Evolutionary conservation across 2,888 invertebrate genomes (phyloP), one percentile per base, ranked within the genome.

Genomic region (Mythimna loreyi): DNA sequence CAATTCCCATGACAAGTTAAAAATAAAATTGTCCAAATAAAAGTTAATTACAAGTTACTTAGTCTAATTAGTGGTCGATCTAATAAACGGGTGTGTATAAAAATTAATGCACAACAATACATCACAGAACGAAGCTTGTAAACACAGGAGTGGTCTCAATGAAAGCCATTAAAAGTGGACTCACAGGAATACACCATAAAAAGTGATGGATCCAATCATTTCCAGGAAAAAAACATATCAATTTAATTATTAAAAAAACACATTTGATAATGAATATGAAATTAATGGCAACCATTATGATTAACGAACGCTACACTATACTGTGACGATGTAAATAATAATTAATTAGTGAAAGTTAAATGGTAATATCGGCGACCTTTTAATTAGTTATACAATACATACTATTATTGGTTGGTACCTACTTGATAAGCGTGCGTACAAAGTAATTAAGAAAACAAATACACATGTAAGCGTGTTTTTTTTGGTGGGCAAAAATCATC

Each of bases 261-360:
- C 59, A 49, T 62, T 56, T 66, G 30, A 43, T 71, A 76, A 53
- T 64, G 11, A 19, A 75, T 7, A 5, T 28, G 13, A 52, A 52
- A 36, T 47, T 33, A 49, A 58, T 23, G 52, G 16, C 33, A 30
- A 25, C n/a, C 52, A 40, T 62, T 50, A 59, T 49, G 19, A 69
- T 58, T 43, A 71, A 50, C 21, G 50, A 36, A 45, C 28, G 45
- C 36, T 50, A 62, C 36, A 53, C 52, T 33, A 57, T 36, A 53
- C 47, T 8, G 21, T 76, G 62, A 40, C 58, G 45, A n/a, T 25
- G 40, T 56, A n/a, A 67, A 56, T 40, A 47, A 53, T 57, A 47
- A 57, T 69, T 64, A 40, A 64, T 75, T 52, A 75, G 40, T 57
- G 25, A 64, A 57, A 63, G 52, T 33, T 43, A 19, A 28, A 30